phyloP scores from a whole-genome alignment of 2,113 vertebrate species.

The Nasalis larvatus region DNA sequence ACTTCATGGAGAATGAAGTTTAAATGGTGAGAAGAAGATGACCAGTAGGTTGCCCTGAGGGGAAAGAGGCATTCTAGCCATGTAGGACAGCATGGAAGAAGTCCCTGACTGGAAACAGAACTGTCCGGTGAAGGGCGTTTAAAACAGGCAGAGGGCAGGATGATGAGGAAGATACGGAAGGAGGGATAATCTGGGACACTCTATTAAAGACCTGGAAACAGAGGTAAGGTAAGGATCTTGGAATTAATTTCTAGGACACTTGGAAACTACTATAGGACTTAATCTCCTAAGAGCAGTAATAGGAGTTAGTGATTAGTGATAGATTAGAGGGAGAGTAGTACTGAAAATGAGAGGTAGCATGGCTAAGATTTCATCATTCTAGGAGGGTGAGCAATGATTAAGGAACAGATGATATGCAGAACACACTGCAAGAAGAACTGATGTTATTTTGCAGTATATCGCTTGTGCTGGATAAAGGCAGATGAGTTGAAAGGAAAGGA shows the following conservation, averaged over 20 bases:
- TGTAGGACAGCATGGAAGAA: neutral
- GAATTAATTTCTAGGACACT: constrained; percentile 72
- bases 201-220: constrained; percentile 43
- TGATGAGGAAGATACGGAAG: neutral
- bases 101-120: neutral
- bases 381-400: constrained; percentile 1
- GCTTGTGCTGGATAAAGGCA: constrained; percentile 15
- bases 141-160: neutral
- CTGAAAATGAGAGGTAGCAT: constrained; percentile 47
- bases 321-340: constrained; percentile 49
- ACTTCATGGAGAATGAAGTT: constrained; percentile 9
- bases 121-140: neutral
- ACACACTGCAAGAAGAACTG: neutral
- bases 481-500: constrained; percentile 17
- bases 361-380: constrained; percentile 23
- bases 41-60: neutral
- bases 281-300: constrained; percentile 63
- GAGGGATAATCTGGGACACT: constrained; percentile 7
- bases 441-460: neutral
- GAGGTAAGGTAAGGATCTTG: constrained; percentile 57
- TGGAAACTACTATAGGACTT: constrained; percentile 57
- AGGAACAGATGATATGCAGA: constrained; percentile 18
- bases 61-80: neutral
- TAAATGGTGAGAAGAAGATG: constrained; percentile 27
- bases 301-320: constrained; percentile 67